Evolutionary conservation across 2,888 invertebrate genomes (phyloP).

Genomic region (Pseudococcus longispinus): DNA sequence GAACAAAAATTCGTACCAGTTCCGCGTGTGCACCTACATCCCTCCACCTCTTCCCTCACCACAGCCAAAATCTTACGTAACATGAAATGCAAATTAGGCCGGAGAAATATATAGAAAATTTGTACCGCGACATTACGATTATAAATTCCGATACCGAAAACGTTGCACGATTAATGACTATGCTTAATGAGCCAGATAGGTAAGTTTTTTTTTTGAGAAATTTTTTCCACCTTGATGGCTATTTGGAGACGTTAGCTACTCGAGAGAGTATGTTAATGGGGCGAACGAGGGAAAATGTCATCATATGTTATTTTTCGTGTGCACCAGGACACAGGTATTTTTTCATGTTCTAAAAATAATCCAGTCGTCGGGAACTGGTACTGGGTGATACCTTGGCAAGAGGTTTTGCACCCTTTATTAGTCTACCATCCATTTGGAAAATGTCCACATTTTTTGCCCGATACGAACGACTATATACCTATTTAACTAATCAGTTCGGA

Average conservation of each 20-base stretch:
- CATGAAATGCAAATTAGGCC: background rate
- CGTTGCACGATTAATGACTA: background rate
- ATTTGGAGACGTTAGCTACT: background rate
- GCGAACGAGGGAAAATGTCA: background rate
- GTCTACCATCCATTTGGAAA: background rate
- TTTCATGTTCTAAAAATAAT: background rate
- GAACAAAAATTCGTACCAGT: background rate
- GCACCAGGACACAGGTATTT: background rate
- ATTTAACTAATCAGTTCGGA: background rate
- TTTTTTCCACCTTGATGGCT: background rate
- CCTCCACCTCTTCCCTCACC: background rate
- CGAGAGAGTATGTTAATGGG: background rate
- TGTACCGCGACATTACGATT: background rate
- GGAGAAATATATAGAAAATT: background rate
- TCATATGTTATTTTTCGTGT: background rate
- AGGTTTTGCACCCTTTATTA: background rate
- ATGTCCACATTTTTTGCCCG: background rate
- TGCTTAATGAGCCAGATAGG: background rate
- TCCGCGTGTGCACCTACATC: background rate
- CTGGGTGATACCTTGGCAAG: background rate
- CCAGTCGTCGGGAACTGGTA: background rate
- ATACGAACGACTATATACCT: no score
- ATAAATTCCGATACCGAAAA: background rate
- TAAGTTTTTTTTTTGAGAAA: background rate
- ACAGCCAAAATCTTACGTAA: background rate